Conservation (phyloP, 2,888 invertebrate species). For the Harpagoxenus sublaevis region DNA sequence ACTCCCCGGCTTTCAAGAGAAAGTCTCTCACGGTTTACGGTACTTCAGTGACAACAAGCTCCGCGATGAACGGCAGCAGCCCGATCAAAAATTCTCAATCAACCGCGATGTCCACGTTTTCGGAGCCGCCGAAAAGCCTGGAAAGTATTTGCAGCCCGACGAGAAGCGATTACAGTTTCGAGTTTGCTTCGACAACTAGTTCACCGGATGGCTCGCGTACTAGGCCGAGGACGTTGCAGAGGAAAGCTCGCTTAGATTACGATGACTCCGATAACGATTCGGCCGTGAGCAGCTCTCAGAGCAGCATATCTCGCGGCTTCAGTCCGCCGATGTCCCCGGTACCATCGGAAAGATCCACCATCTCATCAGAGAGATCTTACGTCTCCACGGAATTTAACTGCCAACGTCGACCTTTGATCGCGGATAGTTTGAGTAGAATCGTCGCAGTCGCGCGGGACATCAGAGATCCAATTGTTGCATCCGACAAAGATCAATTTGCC, state of each 20-base stretch:
- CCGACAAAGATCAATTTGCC: constrained; percentile 57
- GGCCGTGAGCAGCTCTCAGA: constrained; percentile 94
- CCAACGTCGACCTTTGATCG: constrained; percentile 86
- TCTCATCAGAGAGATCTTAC: constrained; percentile 87
- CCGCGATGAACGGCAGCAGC: constrained; percentile 62
- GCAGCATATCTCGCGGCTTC: constrained; percentile 91
- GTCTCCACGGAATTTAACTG: constrained; percentile 87
- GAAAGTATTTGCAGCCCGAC: constrained; percentile 89
- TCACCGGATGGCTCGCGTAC: constrained; percentile 79
- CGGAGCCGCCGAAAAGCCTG: constrained; percentile 87
- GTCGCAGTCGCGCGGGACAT: constrained; percentile 32
- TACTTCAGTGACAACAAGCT: constrained; percentile 64
- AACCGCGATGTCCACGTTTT: constrained; percentile 52
- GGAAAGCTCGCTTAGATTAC: constrained; percentile 84
- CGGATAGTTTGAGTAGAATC: constrained; percentile 81
- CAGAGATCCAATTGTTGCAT: constrained; percentile 25
- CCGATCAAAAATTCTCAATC: constrained; percentile 44
- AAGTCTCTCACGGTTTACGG: constrained; percentile 91
- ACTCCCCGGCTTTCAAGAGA: constrained; percentile 93
- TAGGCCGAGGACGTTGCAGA: constrained; percentile 77
- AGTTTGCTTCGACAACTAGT: constrained; percentile 85
- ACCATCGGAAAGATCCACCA: constrained; percentile 87
- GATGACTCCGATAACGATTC: constrained; percentile 95
- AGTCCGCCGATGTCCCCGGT: constrained; percentile 92
- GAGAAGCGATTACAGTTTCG: constrained; percentile 88